phyloP scores from a whole-genome alignment of 2,113 vertebrate species.

The Ophthalmolycus amberensis region DNA sequence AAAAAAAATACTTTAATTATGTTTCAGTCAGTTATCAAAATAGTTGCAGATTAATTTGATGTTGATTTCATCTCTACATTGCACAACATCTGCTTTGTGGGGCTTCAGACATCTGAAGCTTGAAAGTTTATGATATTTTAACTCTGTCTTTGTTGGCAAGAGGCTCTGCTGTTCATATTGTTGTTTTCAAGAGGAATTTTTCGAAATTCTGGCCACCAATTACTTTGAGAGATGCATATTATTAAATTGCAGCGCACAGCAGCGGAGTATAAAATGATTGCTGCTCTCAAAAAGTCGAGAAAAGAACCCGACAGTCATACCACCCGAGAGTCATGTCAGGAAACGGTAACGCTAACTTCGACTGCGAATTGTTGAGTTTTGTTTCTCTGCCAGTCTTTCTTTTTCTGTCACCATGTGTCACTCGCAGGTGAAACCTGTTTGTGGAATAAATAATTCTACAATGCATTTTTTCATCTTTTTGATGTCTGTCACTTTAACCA shows the following conservation, averaged over 20 bases:
- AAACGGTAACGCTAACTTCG: constrained; percentile 36
- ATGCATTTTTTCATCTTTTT: constrained; percentile 41
- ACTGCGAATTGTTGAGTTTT: not conserved
- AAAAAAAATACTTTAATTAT: not conserved
- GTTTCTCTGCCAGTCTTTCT: constrained; percentile 40
- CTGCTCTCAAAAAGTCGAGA: constrained; percentile 5
- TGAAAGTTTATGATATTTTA: not conserved
- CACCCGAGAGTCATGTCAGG: constrained; percentile 39
- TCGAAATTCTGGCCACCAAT: not conserved
- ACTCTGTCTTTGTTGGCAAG: not conserved
- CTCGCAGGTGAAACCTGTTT: constrained; percentile 40
- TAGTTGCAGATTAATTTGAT: not conserved
- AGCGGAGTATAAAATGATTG: not conserved
- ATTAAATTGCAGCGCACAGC: not conserved
- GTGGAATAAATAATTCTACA: constrained; percentile 55
- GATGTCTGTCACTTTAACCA: constrained; percentile 79
- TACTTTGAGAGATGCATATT: not conserved
- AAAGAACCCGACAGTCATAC: constrained; percentile 16
- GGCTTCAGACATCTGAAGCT: not conserved
- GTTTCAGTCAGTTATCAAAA: not conserved
- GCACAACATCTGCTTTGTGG: not conserved
- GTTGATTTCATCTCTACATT: not conserved
- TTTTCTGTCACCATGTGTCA: constrained; percentile 49
- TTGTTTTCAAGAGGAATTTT: not conserved
- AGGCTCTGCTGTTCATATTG: not conserved